phyloP scores from a whole-genome alignment of 2,113 vertebrate species.

The cattle (Bos taurus) region ARS-UCD2.0 NC_037356.1:11362501-11363000 shows the following conservation, averaged over 20 bases:
- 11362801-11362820: neutral
- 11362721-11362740: neutral
- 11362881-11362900: neutral
- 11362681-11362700: neutral
- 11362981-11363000: neutral
- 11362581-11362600: neutral
- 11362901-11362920: conserved; percentile 12
- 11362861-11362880: neutral
- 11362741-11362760: neutral
- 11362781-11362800: neutral
- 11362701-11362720: neutral
- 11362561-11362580: neutral
- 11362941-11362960: neutral
- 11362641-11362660: neutral
- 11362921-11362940: neutral
- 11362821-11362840: neutral
- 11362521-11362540: neutral
- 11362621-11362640: neutral
- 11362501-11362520: neutral
- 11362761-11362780: neutral
- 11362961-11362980: neutral
- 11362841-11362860: neutral
- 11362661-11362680: neutral
- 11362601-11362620: neutral
- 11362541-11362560: neutral